phyloP scores from a whole-genome alignment of 2,888 invertebrate species.

The Oeneis ivallda region DNA sequence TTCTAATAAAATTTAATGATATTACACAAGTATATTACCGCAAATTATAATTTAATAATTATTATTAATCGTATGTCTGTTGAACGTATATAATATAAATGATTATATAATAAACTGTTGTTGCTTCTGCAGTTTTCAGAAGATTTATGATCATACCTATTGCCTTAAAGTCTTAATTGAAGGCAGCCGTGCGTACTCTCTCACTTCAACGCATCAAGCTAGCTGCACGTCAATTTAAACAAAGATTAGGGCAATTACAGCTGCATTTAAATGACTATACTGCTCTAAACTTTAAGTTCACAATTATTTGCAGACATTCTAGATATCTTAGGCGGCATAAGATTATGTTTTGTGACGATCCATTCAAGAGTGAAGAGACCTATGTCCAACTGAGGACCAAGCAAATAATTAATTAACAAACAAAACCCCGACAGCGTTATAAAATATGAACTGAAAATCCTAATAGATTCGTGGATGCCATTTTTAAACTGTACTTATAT shows the following conservation, averaged over 20 bases:
- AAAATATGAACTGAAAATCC: too few relatives aligned
- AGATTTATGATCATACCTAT: conserved; percentile 49
- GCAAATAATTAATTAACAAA: too few relatives aligned
- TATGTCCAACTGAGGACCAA: too few relatives aligned
- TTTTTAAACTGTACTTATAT: too few relatives aligned
- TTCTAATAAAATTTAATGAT: background rate
- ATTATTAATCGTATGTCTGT: background rate
- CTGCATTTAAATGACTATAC: conserved; percentile 15
- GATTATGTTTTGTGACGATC: too few relatives aligned
- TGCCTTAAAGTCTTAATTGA: conserved; percentile 52
- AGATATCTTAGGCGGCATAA: too few relatives aligned
- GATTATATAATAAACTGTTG: conserved; percentile 27
- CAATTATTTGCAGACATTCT: too few relatives aligned
- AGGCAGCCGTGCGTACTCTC: conserved; percentile 52
- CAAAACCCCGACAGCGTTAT: too few relatives aligned
- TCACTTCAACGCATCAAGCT: conserved; percentile 40
- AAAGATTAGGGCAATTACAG: conserved; percentile 8
- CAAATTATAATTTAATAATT: too few relatives aligned
- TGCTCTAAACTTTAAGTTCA: background rate
- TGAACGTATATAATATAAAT: conserved; percentile 4
- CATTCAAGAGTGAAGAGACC: too few relatives aligned
- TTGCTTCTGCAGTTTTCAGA: conserved; percentile 31
- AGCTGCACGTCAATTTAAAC: conserved; percentile 29
- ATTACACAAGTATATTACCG: background rate
- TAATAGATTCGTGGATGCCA: too few relatives aligned